Percentiles rank a stretch among this genome's conserved stretches.
Evolutionary conservation across 2,113 vertebrate species (phyloP).

Genomic region (Variabilichromis moorii): DNA sequence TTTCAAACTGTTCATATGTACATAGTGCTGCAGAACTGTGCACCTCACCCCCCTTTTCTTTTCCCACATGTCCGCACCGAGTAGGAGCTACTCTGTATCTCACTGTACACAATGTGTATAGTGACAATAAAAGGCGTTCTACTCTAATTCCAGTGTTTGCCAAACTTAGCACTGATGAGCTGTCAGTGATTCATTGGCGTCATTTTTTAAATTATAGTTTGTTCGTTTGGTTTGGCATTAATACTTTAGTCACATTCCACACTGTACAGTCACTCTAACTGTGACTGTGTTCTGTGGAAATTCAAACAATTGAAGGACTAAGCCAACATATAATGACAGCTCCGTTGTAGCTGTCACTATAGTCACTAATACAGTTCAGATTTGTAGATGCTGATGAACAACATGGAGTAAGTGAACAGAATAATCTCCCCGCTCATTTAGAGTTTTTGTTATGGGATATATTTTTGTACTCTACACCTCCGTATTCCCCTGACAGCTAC

Average conservation of each 20-base stretch:
- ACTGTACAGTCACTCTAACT: background rate
- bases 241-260: background rate
- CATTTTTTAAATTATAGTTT: background rate
- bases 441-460: background rate
- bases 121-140: background rate
- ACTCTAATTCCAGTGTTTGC: background rate
- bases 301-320: background rate
- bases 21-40: background rate
- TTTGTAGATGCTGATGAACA: background rate
- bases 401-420: background rate
- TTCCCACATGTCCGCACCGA: background rate
- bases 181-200: background rate
- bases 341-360: background rate
- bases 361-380: background rate
- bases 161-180: background rate
- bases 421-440: background rate
- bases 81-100: background rate
- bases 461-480: background rate
- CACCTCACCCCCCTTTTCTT: background rate
- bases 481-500: background rate
- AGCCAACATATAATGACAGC: background rate
- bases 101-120: background rate
- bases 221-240: background rate
- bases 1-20: background rate
- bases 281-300: background rate